Evolutionary conservation across 1,140 invertebrate genomes (phyloP).

Genomic region (Acyrthosiphon pisum): DNA sequence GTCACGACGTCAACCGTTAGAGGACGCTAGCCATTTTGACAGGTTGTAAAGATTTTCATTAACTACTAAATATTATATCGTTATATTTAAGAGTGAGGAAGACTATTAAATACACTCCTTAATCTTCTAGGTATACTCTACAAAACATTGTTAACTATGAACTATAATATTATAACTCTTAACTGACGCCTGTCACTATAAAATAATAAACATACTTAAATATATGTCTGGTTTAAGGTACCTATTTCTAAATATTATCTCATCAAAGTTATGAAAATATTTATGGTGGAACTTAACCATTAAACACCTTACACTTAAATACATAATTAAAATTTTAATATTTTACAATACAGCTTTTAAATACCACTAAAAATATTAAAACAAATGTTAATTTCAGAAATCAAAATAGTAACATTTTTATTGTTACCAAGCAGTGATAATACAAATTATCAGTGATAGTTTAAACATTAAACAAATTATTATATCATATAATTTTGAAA

Average conservation of each 20-base stretch:
- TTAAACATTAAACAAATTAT: background rate
- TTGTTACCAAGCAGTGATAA: background rate
- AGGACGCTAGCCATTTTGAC: background rate
- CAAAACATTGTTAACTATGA: background rate
- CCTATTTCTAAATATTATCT: background rate
- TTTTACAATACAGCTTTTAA: background rate
- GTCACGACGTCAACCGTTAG: background rate
- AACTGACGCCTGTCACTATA: background rate
- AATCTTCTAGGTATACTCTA: background rate
- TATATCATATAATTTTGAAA: background rate
- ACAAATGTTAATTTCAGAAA: background rate
- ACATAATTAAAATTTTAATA: background rate
- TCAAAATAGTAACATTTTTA: background rate
- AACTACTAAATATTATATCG: background rate
- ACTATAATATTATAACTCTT: background rate
- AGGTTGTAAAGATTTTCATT: background rate
- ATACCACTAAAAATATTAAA: background rate
- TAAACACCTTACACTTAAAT: background rate
- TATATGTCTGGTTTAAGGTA: background rate
- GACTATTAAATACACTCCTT: background rate
- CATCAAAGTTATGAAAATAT: background rate
- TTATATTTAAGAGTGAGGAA: background rate
- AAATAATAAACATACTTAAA: slow-evolving; percentile 3
- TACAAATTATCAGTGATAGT: background rate
- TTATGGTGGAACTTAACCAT: background rate